Conservation (phyloP, 1,140 invertebrate species). For the Apis cerana region DNA sequence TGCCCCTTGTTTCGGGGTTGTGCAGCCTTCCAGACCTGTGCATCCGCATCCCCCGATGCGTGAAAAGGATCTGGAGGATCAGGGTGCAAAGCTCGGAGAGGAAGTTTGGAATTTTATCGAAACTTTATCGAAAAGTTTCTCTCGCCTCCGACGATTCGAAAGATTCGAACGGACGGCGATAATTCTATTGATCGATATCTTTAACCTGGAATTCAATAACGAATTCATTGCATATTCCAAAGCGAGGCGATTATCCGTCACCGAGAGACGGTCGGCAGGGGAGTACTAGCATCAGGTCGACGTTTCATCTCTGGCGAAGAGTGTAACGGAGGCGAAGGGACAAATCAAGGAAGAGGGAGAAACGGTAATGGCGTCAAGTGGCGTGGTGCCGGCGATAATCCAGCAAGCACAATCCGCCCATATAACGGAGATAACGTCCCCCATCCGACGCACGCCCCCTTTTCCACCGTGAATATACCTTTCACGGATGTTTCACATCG, state of each 20-base stretch:
- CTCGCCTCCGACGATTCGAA: too few species aligned
- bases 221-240: too few species aligned
- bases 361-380: constrained; percentile 50
- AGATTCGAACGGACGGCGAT: too few species aligned
- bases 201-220: too few species aligned
- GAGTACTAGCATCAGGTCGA: too few species aligned
- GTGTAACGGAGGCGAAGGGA: constrained; percentile 7
- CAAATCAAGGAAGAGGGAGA: neutral
- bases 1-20: neutral
- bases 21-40: too few species aligned
- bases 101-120: too few species aligned
- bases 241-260: too few species aligned
- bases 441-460: constrained; percentile 55
- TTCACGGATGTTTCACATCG: constrained; percentile 61
- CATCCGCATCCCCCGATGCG: neutral
- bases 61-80: neutral
- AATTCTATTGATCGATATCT: too few species aligned
- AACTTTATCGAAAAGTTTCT: too few species aligned
- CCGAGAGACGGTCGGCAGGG: too few species aligned
- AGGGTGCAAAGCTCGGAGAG: too few species aligned
- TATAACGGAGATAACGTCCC: constrained; percentile 69
- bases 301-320: constrained; percentile 2
- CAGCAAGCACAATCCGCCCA: constrained; percentile 70
- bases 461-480: constrained; percentile 66
- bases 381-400: constrained; percentile 63